phyloP scores from a whole-genome alignment of 2,888 invertebrate species.

The Leptogaster cylindrica region DNA sequence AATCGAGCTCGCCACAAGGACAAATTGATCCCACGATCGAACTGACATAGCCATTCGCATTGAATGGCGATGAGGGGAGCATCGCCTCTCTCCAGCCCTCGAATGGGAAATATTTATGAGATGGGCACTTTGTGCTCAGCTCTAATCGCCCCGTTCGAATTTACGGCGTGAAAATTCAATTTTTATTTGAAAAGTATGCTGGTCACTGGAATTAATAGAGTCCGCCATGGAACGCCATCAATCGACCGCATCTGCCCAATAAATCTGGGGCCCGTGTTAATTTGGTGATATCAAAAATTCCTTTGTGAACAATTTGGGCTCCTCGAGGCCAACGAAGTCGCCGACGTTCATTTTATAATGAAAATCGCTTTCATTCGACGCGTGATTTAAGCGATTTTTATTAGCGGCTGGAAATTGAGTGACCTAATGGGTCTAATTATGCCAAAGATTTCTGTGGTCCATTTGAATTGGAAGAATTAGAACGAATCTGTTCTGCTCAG shows the following conservation, averaged over 20 bases:
- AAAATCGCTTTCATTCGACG: background rate
- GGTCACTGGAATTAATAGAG: constrained; percentile 12
- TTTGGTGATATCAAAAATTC: background rate
- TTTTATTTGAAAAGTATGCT: constrained; percentile 35
- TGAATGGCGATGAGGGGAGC: too few species aligned
- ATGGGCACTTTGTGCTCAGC: constrained; percentile 17
- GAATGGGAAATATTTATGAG: constrained; percentile 11
- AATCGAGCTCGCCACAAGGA: too few species aligned
- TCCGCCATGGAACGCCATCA: background rate
- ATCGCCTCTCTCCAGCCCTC: background rate
- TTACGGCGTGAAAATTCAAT: constrained; percentile 38
- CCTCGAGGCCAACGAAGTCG: background rate
- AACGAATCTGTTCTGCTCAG: too few species aligned
- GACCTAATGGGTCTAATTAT: constrained; percentile 26
- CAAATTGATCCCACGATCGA: constrained; percentile 22
- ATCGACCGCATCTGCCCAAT: background rate
- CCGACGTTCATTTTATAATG: too few species aligned
- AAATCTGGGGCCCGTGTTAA: constrained; percentile 7
- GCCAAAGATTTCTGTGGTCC: too few species aligned
- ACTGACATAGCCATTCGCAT: background rate
- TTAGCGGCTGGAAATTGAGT: constrained; percentile 5
- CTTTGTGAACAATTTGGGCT: background rate
- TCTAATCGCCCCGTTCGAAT: constrained; percentile 31
- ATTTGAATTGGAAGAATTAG: too few species aligned
- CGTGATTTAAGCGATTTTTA: constrained; percentile 25